These are phyloP conservation scores for Chelonoidis abingdonii DNA, from an alignment of 2,113 vertebrate genomes.

Conservation along the genomic window DNA sequence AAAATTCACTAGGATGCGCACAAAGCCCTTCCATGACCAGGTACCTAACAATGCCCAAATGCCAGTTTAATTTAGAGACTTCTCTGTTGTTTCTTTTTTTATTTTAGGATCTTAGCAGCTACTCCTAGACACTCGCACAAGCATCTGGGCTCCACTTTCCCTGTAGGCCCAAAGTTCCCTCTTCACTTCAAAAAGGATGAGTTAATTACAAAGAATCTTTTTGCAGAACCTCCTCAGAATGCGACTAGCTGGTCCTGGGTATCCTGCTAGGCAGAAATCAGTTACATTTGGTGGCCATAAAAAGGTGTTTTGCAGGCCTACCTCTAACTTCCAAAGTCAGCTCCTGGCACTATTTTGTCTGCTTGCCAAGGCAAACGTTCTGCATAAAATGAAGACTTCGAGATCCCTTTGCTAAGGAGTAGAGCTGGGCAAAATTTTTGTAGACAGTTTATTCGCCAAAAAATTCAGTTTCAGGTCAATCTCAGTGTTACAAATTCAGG, in stretches of 20 bases:
- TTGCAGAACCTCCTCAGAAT: not conserved
- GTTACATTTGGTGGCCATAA: not conserved
- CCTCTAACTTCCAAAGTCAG: not conserved
- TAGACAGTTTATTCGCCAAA: not conserved
- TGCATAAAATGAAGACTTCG: not conserved
- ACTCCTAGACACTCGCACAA: not conserved
- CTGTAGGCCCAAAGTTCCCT: not conserved
- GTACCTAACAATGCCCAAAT: not conserved
- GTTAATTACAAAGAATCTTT: not conserved
- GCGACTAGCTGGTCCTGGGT: not conserved
- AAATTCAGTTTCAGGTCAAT: not conserved
- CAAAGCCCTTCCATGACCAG: not conserved
- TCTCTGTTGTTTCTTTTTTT: not conserved
- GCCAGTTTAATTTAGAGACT: not conserved
- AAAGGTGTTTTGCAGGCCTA: not conserved
- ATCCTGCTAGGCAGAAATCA: not conserved
- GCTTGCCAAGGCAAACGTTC: not conserved
- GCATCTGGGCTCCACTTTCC: not conserved
- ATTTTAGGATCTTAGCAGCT: not conserved
- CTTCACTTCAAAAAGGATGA: not conserved
- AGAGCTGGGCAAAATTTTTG: not conserved
- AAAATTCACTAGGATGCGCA: too few species aligned
- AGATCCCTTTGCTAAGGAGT: not conserved
- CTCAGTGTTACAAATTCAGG: not conserved
- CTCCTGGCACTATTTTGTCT: not conserved